Base-by-base conservation (phyloP, 2,113 vertebrate species). In the Corythoichthys intestinalis region DNA sequence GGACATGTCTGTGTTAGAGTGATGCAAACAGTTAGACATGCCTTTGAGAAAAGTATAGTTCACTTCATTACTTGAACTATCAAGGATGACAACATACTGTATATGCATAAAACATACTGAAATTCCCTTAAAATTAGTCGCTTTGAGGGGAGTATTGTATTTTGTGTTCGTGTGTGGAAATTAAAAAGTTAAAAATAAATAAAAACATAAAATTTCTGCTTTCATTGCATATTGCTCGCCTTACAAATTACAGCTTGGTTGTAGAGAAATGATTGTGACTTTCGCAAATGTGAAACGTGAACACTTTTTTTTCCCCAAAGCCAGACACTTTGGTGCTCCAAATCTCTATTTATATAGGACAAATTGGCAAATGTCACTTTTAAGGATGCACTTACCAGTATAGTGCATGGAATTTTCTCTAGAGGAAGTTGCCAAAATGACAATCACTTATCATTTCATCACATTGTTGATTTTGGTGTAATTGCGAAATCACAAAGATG, bases 391-490 rank as follows among this genome's bases (percentile, higher is more conserved):
- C 20, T 54, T 54, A 9, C 53, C 53, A 5, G 6, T 11, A n/a
- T 28, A 28, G 20, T 28, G 20, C 58, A 41, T 41, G 17, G 17
- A 1, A 1, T 1, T 65, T 69, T 48, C 62, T 71, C 44, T 59
- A 17, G 47, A 61, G n/a, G 69, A 8, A 53, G 38, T n/a, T 15
- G 10, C 37, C 41, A 65, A 74, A 68, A 68, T 15, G 41, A 75
- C 52, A 59, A 56, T 64, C 70, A 69, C 56, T 72, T 68, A 56
- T 58, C 37, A 39, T 39, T 38, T 53, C 50, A 56, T 34, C 68
- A 13, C 54, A 37, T 80, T 79, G 84, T 83, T 80, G 77, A 54
- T 82, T 83, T 82, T 66, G 62, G 66, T 11, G 59, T 62, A 46
- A 46, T 20, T 62, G 34, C 4, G 54, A 11, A 70, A 72, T 72